Conservation (phyloP, 2,888 invertebrate genomes). For the Agonopterix heracliana region DNA sequence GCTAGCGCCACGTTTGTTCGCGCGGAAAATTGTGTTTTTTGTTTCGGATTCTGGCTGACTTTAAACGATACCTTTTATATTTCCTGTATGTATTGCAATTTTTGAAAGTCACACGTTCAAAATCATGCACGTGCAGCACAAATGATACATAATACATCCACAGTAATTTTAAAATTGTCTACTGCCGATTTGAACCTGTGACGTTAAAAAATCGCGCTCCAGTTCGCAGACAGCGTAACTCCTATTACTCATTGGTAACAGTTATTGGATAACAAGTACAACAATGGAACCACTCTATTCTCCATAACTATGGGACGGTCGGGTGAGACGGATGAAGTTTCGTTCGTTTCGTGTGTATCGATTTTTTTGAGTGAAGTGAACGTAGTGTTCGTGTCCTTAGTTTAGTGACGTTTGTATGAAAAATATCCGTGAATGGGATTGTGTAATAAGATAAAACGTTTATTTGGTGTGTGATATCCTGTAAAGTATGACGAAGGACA, state of each 20-base stretch:
- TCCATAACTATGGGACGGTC: conserved; percentile 7
- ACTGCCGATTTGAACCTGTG: too few relatives aligned
- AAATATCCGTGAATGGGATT: conserved; percentile 87
- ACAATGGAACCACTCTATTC: too few relatives aligned
- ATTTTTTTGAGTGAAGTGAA: conserved; percentile 83
- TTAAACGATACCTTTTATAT: too few relatives aligned
- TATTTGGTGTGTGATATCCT: conserved; percentile 80
- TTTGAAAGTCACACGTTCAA: not conserved
- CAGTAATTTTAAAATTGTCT: too few relatives aligned
- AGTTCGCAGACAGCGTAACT: not conserved
- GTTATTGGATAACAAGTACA: too few relatives aligned
- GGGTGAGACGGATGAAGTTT: conserved; percentile 76
- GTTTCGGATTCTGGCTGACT: too few relatives aligned
- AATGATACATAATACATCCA: not conserved
- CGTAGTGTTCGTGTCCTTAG: conserved; percentile 83
- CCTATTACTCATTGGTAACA: too few relatives aligned
- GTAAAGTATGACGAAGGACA: conserved; percentile 94
- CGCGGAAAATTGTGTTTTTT: too few relatives aligned
- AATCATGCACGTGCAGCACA: not conserved
- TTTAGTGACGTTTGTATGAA: conserved; percentile 84
- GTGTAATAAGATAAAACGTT: conserved; percentile 80
- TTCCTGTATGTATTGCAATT: not conserved
- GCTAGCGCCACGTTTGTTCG: too few relatives aligned
- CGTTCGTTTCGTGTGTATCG: conserved; percentile 83
- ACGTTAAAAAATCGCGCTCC: too few relatives aligned